Conservation (phyloP, 2,797 vertebrate genomes). For the Acestrorhynchus altus region DNA sequence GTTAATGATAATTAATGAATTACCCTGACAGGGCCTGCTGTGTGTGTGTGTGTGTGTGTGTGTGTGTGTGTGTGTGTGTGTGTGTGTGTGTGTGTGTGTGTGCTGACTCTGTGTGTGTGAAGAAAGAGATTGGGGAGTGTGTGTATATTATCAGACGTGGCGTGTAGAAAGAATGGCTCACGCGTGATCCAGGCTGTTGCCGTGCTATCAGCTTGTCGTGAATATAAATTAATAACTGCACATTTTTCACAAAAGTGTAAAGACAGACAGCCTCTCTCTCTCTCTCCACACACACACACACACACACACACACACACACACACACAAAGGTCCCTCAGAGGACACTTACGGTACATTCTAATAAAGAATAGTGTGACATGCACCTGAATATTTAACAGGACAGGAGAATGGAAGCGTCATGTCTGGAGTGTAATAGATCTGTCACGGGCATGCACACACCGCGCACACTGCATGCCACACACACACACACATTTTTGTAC, state of each 20-base stretch:
- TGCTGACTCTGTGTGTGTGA: too few relatives aligned
- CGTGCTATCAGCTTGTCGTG: conserved; percentile 46
- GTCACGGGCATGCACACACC: conserved; percentile 16
- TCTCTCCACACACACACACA: too few relatives aligned
- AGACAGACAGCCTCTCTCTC: not conserved
- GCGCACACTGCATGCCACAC: conserved; percentile 28
- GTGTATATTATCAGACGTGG: not conserved
- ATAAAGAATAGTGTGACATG: not conserved
- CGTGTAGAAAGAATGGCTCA: not conserved
- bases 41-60: too few relatives aligned
- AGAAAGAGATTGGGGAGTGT: too few relatives aligned
- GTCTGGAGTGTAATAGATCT: too few relatives aligned
- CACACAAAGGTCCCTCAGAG: not conserved
- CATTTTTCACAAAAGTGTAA: conserved; percentile 42
- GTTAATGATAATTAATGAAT: conserved; percentile 41
- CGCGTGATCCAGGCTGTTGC: not conserved
- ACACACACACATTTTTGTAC: conserved; percentile 28
- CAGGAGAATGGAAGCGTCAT: conserved; percentile 10
- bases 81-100: not conserved
- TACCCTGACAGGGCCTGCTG: conserved; percentile 65
- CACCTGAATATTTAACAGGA: conserved; percentile 26
- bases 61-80: conserved; percentile 30
- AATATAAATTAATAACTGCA: conserved; percentile 51
- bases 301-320: not conserved
- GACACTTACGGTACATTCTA: not conserved